phyloP scores from a whole-genome alignment of 2,888 invertebrate species.

The Rhynchonema sp. region DNA sequence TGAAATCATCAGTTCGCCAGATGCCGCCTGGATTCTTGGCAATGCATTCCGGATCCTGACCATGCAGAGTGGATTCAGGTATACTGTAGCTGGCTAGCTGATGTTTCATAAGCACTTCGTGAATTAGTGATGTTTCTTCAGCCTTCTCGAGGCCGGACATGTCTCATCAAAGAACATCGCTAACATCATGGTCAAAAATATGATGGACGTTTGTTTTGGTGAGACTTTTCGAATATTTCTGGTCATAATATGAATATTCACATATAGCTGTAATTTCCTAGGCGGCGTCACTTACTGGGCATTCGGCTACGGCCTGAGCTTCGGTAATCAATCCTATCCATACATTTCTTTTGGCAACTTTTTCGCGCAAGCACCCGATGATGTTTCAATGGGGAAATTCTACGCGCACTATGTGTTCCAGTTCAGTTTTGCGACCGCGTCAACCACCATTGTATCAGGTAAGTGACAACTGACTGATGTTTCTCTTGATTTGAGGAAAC shows the following conservation, averaged over 20 bases:
- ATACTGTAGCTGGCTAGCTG: too few relatives aligned
- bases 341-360: constrained; percentile 67
- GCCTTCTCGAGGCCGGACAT: neutral
- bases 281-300: constrained; percentile 55
- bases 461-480: too few relatives aligned
- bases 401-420: constrained; percentile 34
- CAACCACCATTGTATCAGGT: constrained; percentile 74
- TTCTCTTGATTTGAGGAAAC: too few relatives aligned
- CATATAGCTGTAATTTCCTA: too few relatives aligned
- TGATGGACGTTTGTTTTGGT: neutral
- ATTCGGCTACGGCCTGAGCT: constrained; percentile 73
- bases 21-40: neutral
- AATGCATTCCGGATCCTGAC: neutral
- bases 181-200: neutral
- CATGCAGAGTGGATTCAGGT: neutral
- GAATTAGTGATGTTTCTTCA: too few relatives aligned
- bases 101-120: too few relatives aligned
- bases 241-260: too few relatives aligned
- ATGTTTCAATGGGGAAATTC: neutral
- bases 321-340: constrained; percentile 48
- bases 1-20: neutral
- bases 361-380: constrained; percentile 47
- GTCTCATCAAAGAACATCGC: neutral
- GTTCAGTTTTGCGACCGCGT: constrained; percentile 60
- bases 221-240: neutral